Percentiles rank a stretch among this genome's conserved stretches.
These are phyloP conservation scores for Siderastrea radians DNA, from an alignment of 92 coral and sea anemone species.

Conservation along the genomic window DNA sequence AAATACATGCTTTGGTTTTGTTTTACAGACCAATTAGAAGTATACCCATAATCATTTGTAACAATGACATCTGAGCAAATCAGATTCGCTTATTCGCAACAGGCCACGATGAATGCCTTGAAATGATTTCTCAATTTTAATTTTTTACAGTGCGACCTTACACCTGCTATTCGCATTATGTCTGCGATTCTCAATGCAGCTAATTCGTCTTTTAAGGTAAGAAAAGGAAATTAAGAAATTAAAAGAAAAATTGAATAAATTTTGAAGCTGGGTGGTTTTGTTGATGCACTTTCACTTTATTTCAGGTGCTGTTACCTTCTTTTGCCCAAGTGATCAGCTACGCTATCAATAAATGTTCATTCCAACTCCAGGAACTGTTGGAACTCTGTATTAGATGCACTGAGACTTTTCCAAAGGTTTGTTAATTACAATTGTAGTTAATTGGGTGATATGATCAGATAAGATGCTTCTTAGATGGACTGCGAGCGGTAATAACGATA, in stretches of 20 bases:
- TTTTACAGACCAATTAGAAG: too few species aligned
- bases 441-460: neutral
- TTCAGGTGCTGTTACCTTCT: constrained; percentile 89
- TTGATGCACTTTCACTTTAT: neutral
- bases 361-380: constrained; percentile 89
- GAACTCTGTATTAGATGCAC: constrained; percentile 95
- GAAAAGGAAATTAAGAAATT: neutral
- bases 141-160: constrained; percentile 80
- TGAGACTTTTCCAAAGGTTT: constrained; percentile 95
- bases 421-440: neutral
- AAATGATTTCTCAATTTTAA: neutral
- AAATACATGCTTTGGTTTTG: too few species aligned
- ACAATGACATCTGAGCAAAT: too few species aligned
- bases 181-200: constrained; percentile 93
- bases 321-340: constrained; percentile 85
- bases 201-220: constrained; percentile 93
- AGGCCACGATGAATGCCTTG: neutral
- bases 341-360: constrained; percentile 90
- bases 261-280: neutral
- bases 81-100: too few species aligned
- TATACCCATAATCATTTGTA: too few species aligned
- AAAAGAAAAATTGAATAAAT: neutral
- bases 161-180: constrained; percentile 93
- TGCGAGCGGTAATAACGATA: too few species aligned
- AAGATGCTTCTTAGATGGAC: neutral